Evolutionary conservation across 2,797 vertebrate species (phyloP).

Genomic region (Macroramphosus scolopax): DNA sequence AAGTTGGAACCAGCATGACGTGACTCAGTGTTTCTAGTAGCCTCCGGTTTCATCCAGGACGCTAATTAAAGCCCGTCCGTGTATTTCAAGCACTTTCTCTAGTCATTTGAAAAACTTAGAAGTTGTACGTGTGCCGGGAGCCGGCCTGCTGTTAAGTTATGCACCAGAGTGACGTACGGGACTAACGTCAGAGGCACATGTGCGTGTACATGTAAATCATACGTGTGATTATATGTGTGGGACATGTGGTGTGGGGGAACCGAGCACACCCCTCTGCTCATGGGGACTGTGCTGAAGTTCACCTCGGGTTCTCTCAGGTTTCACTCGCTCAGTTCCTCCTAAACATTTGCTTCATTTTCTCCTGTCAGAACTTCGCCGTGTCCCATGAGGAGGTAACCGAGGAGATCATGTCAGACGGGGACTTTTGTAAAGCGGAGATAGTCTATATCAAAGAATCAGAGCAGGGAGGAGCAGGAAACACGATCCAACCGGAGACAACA

Average conservation of each 20-base stretch:
- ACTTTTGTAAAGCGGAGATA: conserved; percentile 85
- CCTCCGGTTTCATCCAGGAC: too few species aligned
- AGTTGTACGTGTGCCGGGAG: too few species aligned
- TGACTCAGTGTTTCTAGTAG: too few species aligned
- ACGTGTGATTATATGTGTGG: conserved; percentile 53
- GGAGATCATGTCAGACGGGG: conserved; percentile 75
- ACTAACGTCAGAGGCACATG: conserved; percentile 43
- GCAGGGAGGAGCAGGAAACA: conserved; percentile 72
- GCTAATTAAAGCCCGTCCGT: too few species aligned
- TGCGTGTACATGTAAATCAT: conserved; percentile 57
- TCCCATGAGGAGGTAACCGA: conserved; percentile 41
- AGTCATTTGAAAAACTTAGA: too few species aligned
- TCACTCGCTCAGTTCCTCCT: conserved; percentile 50
- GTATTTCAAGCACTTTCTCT: too few species aligned
- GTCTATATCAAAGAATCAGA: conserved; percentile 81
- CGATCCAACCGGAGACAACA: conserved; percentile 19
- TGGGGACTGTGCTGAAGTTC: conserved; percentile 38
- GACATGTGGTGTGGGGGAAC: conserved; percentile 51
- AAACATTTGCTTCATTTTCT: conserved; percentile 47
- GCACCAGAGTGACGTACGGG: too few species aligned
- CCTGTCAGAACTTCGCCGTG: conserved; percentile 52
- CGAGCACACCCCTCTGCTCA: conserved; percentile 41
- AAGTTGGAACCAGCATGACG: too few species aligned
- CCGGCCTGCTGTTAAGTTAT: too few species aligned
- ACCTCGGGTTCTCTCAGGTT: conserved; percentile 59